Percentiles rank a stretch among this genome's conserved stretches.
These are phyloP conservation scores for Garrulus glandarius DNA, from an alignment of 2,797 vertebrate genomes.

Conservation along the genomic window DNA sequence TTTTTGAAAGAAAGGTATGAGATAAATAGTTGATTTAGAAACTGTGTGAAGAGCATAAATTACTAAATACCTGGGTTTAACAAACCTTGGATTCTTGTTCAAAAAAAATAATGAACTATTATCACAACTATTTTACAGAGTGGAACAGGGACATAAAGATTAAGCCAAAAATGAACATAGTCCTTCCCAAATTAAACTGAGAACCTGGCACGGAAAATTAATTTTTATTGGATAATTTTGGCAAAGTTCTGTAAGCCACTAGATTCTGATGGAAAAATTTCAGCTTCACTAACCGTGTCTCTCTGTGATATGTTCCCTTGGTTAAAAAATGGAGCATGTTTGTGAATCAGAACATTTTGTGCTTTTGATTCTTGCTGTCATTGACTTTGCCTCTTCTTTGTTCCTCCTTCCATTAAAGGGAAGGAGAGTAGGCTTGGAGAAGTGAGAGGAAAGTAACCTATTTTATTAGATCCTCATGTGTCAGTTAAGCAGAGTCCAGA, in stretches of 20 bases:
- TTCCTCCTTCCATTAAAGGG: background rate
- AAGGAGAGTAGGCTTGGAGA: background rate
- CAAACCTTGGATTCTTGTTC: background rate
- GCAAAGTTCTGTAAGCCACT: background rate
- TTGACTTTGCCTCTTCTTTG: background rate
- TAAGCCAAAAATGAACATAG: background rate
- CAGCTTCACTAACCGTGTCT: background rate
- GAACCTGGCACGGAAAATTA: constrained; percentile 4
- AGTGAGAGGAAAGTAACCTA: background rate
- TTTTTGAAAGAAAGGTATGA: background rate
- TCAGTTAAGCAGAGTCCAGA: background rate
- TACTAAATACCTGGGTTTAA: background rate
- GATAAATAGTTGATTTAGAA: background rate
- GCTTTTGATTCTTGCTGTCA: background rate
- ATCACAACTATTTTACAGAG: background rate
- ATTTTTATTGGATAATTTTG: constrained; percentile 11
- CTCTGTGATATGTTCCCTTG: background rate
- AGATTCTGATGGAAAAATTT: background rate
- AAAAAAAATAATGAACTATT: background rate
- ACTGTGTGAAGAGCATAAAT: background rate
- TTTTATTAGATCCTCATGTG: background rate
- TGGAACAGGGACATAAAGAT: background rate
- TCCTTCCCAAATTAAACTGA: background rate
- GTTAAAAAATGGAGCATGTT: background rate
- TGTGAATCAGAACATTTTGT: background rate